Base-by-base conservation (phyloP, 2,888 invertebrate species). In the Morpho deidamia region DNA sequence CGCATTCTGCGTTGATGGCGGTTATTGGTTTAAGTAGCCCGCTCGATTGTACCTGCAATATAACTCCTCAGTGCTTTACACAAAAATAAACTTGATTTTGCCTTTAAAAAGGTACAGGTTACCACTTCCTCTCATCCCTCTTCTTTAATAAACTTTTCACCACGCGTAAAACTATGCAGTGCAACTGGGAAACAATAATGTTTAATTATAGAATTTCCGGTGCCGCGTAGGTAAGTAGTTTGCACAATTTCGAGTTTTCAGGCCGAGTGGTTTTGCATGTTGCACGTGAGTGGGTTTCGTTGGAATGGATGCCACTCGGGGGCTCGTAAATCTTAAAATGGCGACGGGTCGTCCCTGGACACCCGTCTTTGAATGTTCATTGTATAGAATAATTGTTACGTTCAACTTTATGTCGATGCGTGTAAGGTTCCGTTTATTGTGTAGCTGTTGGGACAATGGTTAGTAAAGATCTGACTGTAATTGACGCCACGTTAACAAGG, bases 181-280 rank as follows among this genome's bases (percentile, higher is more conserved):
- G 23, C 5, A 5, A 23, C 23, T 23, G 5, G 23, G 3, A 23
- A 23, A 23, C 23, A 23, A 23, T 23, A 23, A 23, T 73, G 71
- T 70, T 70, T 72, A 74, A 77, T 76, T 76, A 75, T 67, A 53
- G 64, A 37, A 53, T 56, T 66, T 62, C 60, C 70, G 73, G 75
- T 78, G 78, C 78, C 44, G 42, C 33, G 35, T 58, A 41, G 33
- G 47, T 58, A 56, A 56, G 53, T 56, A 58, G 53, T 79, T 77
- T 67, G 68, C 68, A 70, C 69, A 71, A 71, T 68, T 73, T 61
- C 64, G 66, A 74, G 56, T 81, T 80, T 81, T 75, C 70, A 70
- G 71, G 70, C 62, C 72, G 79, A 82, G 83, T 83, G 81, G 81
- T 81, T 83, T 83, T 79, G 76, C 81, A 75, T 83, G 83, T 83